Evolutionary conservation across 2,888 invertebrate genomes (phyloP).

Genomic region (Flexamia atlantica): DNA sequence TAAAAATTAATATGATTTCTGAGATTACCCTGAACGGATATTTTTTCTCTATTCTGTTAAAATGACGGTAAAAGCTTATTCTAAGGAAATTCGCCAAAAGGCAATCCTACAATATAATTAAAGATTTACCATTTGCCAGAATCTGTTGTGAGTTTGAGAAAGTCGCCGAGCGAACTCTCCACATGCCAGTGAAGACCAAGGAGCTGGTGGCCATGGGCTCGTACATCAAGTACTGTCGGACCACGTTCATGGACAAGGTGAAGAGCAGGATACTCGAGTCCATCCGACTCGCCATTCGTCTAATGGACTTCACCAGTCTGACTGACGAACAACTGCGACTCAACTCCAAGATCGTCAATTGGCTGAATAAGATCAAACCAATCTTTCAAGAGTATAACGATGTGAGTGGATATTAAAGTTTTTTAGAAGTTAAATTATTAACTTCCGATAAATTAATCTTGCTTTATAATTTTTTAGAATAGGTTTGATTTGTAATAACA

Average conservation of each 20-base stretch:
- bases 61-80: too few species aligned
- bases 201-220: slow-evolving; percentile 89
- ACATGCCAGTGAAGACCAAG: slow-evolving; percentile 87
- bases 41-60: too few species aligned
- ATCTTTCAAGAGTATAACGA: slow-evolving; percentile 82
- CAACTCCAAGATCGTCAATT: slow-evolving; percentile 90
- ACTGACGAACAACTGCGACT: slow-evolving; percentile 86
- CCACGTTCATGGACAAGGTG: slow-evolving; percentile 82
- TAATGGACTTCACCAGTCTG: slow-evolving; percentile 88
- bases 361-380: slow-evolving; percentile 89
- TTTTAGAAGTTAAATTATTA: too few species aligned
- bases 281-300: slow-evolving; percentile 81
- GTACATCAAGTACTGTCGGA: slow-evolving; percentile 89
- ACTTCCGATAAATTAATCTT: too few species aligned
- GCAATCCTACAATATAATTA: too few species aligned
- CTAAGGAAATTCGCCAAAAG: too few species aligned
- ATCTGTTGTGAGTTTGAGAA: slow-evolving; percentile 80
- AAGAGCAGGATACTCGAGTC: slow-evolving; percentile 84
- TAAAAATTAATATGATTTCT: too few species aligned
- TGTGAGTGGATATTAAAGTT: slow-evolving; percentile 48
- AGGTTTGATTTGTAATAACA: too few species aligned
- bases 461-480: too few species aligned
- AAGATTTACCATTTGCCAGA: slow-evolving; percentile 30
- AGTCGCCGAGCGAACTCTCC: slow-evolving; percentile 82
- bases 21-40: too few species aligned